These are phyloP conservation scores for Alcedo atthis DNA, from an alignment of 2,797 vertebrate species.

Conservation along the genomic window DNA sequence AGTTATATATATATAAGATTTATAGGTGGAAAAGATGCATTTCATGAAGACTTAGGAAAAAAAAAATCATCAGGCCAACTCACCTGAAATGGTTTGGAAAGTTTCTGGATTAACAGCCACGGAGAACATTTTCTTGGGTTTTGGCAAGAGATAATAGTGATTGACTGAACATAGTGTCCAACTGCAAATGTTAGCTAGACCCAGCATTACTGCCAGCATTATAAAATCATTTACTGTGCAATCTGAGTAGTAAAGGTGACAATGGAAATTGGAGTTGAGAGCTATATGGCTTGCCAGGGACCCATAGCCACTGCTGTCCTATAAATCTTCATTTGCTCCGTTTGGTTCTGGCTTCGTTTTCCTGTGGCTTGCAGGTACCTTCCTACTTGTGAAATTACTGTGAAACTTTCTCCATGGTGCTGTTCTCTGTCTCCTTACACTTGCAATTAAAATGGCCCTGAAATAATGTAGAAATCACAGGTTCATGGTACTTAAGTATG, in stretches of 20 bases:
- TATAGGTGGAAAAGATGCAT: neutral
- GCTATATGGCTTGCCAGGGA: neutral
- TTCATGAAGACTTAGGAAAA: neutral
- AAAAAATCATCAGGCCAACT: neutral
- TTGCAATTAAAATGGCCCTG: neutral
- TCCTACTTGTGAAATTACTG: neutral
- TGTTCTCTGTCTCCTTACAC: neutral
- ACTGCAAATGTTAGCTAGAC: neutral
- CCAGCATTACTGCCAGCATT: neutral
- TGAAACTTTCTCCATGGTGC: neutral
- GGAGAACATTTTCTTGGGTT: neutral
- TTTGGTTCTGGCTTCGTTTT: neutral
- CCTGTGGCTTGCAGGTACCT: rapidly evolving
- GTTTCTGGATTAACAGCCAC: neutral
- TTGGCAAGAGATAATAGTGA: neutral
- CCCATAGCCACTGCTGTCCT: neutral
- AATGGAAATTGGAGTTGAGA: neutral
- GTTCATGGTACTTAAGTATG: neutral
- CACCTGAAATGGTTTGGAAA: neutral
- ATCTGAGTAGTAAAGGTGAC: neutral
- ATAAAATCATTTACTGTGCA: neutral
- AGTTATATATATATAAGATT: neutral
- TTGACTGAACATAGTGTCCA: neutral
- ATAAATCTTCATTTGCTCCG: rapidly evolving
- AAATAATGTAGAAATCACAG: neutral